phyloP scores from a whole-genome alignment of 2,113 vertebrate genomes.

The Thunnus maccoyii region DNA sequence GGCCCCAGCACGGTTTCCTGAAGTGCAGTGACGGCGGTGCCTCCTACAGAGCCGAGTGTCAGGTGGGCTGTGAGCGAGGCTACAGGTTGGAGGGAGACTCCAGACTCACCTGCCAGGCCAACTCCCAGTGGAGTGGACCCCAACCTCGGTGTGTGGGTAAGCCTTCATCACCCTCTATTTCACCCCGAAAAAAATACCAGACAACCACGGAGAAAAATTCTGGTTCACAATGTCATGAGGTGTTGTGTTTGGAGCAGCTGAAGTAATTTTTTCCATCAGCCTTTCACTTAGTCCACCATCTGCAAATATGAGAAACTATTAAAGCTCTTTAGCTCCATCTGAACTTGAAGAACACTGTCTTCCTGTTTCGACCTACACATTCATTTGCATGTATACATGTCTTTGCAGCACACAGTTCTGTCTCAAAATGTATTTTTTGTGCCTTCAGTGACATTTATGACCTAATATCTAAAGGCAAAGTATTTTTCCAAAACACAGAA shows the following conservation, averaged over 20 bases:
- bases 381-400: no score
- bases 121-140: constrained; percentile 91
- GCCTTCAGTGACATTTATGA: no score
- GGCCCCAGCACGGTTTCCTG: constrained; percentile 87
- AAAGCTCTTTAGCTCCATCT: no score
- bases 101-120: constrained; percentile 90
- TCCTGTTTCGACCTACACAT: no score
- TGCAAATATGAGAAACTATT: background rate
- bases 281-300: background rate
- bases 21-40: constrained; percentile 87
- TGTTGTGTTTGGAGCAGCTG: no score
- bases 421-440: no score
- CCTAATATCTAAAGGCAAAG: no score
- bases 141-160: constrained; percentile 95
- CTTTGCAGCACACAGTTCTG: no score
- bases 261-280: background rate
- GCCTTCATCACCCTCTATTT: constrained; percentile 66
- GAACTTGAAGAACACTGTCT: no score
- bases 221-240: no score
- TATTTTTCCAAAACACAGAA: no score
- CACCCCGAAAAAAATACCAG: background rate
- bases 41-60: constrained; percentile 88
- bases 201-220: no score
- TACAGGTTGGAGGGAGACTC: constrained; percentile 90
- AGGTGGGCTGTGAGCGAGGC: constrained; percentile 89